Percentiles rank a stretch among this genome's conserved stretches.
Conservation (phyloP, 2,797 vertebrate species). For the Acipenser oxyrinchus region DNA sequence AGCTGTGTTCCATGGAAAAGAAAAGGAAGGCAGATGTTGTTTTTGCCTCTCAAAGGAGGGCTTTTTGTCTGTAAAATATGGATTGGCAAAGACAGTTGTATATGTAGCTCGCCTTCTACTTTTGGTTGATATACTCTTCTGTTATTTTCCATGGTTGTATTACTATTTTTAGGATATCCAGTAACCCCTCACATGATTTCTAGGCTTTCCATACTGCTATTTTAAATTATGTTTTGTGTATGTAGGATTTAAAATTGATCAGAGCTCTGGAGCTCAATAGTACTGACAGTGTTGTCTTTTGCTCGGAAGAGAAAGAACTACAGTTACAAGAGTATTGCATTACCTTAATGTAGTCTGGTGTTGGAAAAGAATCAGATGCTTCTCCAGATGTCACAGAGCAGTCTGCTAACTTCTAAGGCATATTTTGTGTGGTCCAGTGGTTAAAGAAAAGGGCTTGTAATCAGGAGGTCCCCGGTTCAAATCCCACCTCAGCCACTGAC, state of each 20-base stretch:
- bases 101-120: no score
- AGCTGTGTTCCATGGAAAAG: background rate
- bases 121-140: no score
- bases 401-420: background rate
- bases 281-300: background rate
- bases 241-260: background rate
- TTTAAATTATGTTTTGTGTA: background rate
- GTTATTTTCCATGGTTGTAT: no score
- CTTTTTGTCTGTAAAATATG: no score
- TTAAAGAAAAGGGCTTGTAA: no score
- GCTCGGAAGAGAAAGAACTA: slow-evolving; percentile 18
- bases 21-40: background rate
- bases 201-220: background rate
- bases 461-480: no score
- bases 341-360: slow-evolving; percentile 22
- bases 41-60: background rate
- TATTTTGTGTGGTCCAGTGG: no score
- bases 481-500: no score
- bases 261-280: background rate
- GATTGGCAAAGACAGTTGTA: no score
- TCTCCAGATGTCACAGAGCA: slow-evolving; percentile 39
- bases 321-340: slow-evolving; percentile 30
- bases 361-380: slow-evolving; percentile 41
- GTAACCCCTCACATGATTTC: background rate
- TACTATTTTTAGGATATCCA: no score